Conservation (phyloP, 2,888 invertebrate genomes). For the Nineta flava region DNA sequence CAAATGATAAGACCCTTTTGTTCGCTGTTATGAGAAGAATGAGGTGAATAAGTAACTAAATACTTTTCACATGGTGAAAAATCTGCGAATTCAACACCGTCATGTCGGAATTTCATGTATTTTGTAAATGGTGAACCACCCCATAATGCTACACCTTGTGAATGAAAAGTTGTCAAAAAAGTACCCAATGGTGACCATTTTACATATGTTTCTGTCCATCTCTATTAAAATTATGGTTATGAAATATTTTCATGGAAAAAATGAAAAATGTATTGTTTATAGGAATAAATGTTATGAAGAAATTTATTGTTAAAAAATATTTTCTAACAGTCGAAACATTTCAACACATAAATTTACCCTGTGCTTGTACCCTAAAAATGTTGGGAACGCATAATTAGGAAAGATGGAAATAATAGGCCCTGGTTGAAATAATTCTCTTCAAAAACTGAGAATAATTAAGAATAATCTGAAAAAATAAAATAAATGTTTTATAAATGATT, state of each 20-base stretch:
- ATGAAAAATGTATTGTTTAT: background rate
- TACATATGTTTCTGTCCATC: slow-evolving; percentile 92
- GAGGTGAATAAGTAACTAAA: slow-evolving; percentile 84
- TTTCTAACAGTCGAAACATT: too few species aligned
- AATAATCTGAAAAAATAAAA: too few species aligned
- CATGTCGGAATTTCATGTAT: slow-evolving; percentile 80
- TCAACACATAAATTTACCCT: too few species aligned
- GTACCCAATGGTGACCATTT: slow-evolving; percentile 97
- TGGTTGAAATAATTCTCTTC: too few species aligned
- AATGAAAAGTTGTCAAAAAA: slow-evolving; percentile 91
- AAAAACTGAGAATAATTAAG: too few species aligned
- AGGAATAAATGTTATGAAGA: slow-evolving; percentile 6
- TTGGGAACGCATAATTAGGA: too few species aligned
- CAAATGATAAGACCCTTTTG: slow-evolving; percentile 84
- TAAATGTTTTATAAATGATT: too few species aligned
- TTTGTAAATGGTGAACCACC: slow-evolving; percentile 87
- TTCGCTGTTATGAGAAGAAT: slow-evolving; percentile 46
- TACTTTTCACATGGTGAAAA: slow-evolving; percentile 98
- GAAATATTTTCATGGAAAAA: slow-evolving; percentile 4
- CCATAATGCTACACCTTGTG: slow-evolving; percentile 92
- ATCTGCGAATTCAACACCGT: slow-evolving; percentile 85
- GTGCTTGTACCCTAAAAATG: too few species aligned
- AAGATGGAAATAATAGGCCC: too few species aligned
- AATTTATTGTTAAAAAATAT: too few species aligned
- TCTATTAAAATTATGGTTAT: slow-evolving; percentile 30